Percentiles rank a stretch among this genome's conserved stretches.
phyloP scores from a whole-genome alignment of 2,797 vertebrate genomes.

The Pseudopleuronectes americanus region DNA sequence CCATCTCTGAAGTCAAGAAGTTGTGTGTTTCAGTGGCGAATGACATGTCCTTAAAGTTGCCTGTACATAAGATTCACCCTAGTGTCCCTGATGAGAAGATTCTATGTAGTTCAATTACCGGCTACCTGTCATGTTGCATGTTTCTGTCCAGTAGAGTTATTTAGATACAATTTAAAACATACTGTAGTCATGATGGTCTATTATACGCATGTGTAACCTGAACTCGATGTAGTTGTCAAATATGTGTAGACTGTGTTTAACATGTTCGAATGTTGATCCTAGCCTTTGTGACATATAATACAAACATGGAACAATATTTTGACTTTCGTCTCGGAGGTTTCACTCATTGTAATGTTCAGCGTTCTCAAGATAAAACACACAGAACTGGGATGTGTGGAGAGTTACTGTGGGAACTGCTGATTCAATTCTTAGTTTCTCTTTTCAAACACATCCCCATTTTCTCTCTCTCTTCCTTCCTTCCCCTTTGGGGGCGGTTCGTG shows the following conservation, averaged over 20 bases:
- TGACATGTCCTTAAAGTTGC: conserved; percentile 7
- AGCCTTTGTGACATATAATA: conserved; percentile 67
- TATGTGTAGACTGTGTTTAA: conserved; percentile 61
- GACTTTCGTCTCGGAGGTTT: conserved; percentile 26
- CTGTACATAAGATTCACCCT: conserved; percentile 22
- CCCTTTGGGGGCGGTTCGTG: too few species aligned
- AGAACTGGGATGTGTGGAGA: not conserved
- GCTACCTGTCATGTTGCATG: conserved; percentile 62
- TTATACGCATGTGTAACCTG: conserved; percentile 66
- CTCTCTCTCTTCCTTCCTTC: too few species aligned
- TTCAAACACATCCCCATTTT: too few species aligned
- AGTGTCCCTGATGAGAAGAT: conserved; percentile 2
- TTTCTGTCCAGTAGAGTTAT: conserved; percentile 71
- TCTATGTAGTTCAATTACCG: conserved; percentile 47
- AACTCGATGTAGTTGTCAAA: conserved; percentile 65
- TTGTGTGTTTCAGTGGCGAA: conserved; percentile 26
- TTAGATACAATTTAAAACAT: conserved; percentile 53
- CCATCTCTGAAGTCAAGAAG: conserved; percentile 15
- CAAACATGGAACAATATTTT: conserved; percentile 57
- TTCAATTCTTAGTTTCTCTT: too few species aligned
- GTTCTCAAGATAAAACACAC: not conserved
- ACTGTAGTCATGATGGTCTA: conserved; percentile 50
- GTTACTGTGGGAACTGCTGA: too few species aligned
- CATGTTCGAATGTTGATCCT: conserved; percentile 54
- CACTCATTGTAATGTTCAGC: conserved; percentile 31